Evolutionary conservation across 2,113 vertebrate species (phyloP).

Genomic region (Seriola quinqueradiata): DNA sequence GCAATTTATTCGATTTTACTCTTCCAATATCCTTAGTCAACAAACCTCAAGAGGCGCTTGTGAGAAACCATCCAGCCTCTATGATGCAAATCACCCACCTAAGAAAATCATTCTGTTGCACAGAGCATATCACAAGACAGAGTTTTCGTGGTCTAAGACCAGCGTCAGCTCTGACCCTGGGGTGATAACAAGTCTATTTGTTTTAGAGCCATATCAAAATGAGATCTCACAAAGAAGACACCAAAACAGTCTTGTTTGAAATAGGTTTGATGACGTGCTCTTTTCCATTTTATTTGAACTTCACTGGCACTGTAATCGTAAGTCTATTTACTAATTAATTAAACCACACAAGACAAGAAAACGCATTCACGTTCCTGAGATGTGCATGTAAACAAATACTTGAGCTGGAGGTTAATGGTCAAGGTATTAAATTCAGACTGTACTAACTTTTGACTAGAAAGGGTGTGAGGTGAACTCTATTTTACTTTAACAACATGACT

Average conservation of each 20-base stretch:
- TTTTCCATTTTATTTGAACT: slow-evolving; percentile 8
- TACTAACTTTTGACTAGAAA: not conserved
- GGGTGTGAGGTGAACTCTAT: slow-evolving; percentile 28
- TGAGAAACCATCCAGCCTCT: slow-evolving; percentile 22
- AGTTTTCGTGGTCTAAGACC: not conserved
- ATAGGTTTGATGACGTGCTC: not conserved
- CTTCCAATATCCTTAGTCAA: slow-evolving; percentile 1
- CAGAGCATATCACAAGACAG: slow-evolving; percentile 16
- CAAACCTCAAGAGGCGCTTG: slow-evolving; percentile 6
- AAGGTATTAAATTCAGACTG: not conserved
- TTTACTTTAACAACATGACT: slow-evolving; percentile 48
- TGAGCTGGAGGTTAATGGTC: not conserved
- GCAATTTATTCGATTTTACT: not conserved
- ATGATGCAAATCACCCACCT: slow-evolving; percentile 29
- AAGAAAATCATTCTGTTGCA: slow-evolving; percentile 19
- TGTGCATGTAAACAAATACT: slow-evolving; percentile 17
- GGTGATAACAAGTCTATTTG: slow-evolving; percentile 40
- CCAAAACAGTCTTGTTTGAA: not conserved
- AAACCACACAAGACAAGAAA: not conserved
- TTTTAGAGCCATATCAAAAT: slow-evolving; percentile 40
- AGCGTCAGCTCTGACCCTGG: slow-evolving; percentile 46
- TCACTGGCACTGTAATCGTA: not conserved
- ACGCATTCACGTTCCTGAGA: not conserved
- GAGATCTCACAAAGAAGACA: slow-evolving; percentile 23
- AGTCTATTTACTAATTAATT: not conserved